Evolutionary conservation across 2,888 invertebrate species (phyloP).

Genomic region (Agrotis puta): DNA sequence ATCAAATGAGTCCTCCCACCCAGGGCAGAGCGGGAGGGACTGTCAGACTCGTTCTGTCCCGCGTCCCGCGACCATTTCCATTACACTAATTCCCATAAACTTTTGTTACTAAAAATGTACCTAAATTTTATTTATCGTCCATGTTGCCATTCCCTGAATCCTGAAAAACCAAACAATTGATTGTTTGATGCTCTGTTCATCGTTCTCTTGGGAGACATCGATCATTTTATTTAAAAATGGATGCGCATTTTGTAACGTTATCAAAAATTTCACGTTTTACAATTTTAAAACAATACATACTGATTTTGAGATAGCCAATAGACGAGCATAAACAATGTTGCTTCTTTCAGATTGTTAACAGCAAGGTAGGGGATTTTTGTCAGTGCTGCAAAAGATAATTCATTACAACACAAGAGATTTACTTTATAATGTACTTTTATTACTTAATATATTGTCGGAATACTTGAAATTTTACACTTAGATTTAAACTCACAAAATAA

Average conservation of each 20-base stretch:
- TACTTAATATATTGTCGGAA: too few species aligned
- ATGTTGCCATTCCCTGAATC: constrained; percentile 19
- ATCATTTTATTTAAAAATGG: constrained; percentile 43
- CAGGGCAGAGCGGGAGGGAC: too few species aligned
- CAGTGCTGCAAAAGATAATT: too few species aligned
- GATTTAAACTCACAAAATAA: too few species aligned
- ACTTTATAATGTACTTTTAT: too few species aligned
- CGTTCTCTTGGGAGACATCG: constrained; percentile 51
- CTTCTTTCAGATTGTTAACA: neutral
- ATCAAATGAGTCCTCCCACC: too few species aligned
- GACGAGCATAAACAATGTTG: neutral
- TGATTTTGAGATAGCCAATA: constrained; percentile 8
- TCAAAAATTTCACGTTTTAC: constrained; percentile 17
- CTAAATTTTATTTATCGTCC: constrained; percentile 21
- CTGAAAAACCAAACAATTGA: constrained; percentile 55
- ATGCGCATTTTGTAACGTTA: constrained; percentile 12
- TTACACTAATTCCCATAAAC: neutral
- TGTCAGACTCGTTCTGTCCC: too few species aligned
- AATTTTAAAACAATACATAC: constrained; percentile 22
- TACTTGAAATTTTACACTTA: too few species aligned
- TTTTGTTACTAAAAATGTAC: constrained; percentile 7
- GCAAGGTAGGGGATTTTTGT: neutral
- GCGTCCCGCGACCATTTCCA: too few species aligned
- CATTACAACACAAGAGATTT: too few species aligned
- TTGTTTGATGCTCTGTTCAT: constrained; percentile 52